phyloP scores from a whole-genome alignment of 1,140 invertebrate species.

The Zeugodacus cucurbitae region DNA sequence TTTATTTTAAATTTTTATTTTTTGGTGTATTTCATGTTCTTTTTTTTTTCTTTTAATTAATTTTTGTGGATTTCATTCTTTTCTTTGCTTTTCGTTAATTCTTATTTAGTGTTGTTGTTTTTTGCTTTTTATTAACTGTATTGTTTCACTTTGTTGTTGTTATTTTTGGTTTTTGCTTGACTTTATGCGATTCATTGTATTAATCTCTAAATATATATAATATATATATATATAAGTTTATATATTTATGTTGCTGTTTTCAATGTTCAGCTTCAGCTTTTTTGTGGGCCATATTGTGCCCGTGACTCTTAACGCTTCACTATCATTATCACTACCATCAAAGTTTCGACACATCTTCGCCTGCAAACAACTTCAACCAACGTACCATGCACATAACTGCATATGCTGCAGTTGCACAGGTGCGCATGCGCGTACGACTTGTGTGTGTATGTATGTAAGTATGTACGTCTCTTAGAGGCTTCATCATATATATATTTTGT shows the following conservation, averaged over 20 bases:
- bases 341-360: neutral
- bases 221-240: slow-evolving; percentile 28
- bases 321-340: slow-evolving; percentile 8
- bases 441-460: neutral
- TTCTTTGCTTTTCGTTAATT: slow-evolving; percentile 37
- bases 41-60: slow-evolving; percentile 13
- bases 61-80: slow-evolving; percentile 36
- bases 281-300: slow-evolving; percentile 5
- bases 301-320: neutral
- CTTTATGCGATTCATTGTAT: slow-evolving; percentile 22
- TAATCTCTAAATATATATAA: slow-evolving; percentile 32
- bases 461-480: neutral
- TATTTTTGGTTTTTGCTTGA: neutral
- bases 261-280: slow-evolving; percentile 38
- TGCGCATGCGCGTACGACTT: neutral
- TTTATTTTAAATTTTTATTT: slow-evolving; percentile 5
- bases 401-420: no score
- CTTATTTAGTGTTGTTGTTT: slow-evolving; percentile 22
- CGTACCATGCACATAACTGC: neutral
- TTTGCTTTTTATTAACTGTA: neutral
- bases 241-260: slow-evolving; percentile 23
- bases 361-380: neutral
- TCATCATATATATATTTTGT: neutral
- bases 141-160: slow-evolving; percentile 21
- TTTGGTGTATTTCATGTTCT: slow-evolving; percentile 12